Conservation (phyloP, 2,113 vertebrate genomes). For the Podocnemis expansa region DNA sequence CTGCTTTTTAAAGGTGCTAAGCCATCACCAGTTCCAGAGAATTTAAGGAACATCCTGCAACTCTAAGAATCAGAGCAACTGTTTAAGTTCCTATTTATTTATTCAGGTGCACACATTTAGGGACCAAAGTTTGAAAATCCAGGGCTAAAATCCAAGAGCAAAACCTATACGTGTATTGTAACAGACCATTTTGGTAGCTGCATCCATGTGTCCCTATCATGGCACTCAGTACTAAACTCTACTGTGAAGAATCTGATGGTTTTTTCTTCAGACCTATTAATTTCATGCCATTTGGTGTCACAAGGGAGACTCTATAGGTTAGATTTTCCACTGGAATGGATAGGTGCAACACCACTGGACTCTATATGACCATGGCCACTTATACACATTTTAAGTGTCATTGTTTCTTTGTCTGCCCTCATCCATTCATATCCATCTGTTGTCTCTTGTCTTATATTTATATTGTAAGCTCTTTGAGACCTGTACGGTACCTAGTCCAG, state of each 20-base stretch:
- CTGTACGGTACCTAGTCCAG: neutral
- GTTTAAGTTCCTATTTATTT: neutral
- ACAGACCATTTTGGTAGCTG: neutral
- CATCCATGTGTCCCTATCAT: neutral
- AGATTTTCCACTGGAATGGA: neutral
- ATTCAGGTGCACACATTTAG: neutral
- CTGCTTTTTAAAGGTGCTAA: neutral
- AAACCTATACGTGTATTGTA: slow-evolving; percentile 12
- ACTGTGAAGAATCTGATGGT: neutral
- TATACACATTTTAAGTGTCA: neutral
- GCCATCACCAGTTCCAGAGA: accelerated
- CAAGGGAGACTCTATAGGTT: neutral
- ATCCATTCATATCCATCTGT: neutral
- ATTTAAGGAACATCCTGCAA: neutral
- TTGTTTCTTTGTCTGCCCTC: too few species aligned
- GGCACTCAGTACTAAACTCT: neutral
- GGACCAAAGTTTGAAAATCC: neutral
- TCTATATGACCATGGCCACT: neutral
- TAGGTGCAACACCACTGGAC: neutral
- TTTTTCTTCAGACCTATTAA: slow-evolving; percentile 26
- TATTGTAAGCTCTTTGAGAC: neutral
- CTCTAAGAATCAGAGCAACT: neutral
- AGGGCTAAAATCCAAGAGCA: neutral
- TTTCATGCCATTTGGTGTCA: neutral
- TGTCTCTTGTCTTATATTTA: neutral